Base-by-base conservation (phyloP, 1,140 invertebrate genomes). In the Druon quercuslanigerum region DNA sequence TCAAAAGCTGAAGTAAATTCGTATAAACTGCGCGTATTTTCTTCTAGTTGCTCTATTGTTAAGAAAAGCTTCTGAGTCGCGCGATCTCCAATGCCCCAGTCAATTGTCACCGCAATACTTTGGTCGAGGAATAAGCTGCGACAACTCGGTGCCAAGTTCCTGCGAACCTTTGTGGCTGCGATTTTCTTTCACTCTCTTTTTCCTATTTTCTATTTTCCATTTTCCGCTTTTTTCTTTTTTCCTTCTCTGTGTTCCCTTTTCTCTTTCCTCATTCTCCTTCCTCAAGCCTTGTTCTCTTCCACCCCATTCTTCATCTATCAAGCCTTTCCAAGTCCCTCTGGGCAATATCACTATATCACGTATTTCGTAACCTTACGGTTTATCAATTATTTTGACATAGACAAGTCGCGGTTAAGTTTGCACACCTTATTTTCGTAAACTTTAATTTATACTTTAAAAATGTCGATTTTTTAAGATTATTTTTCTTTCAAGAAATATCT, bases 271-370 rank as follows among this genome's bases (percentile, higher is more conserved):
- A 60, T 57, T 17, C 56, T 8, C 54, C 60, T 51, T 72, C 17
- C 50, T 33, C 19, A 13, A 33, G 20, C 11, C 40, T 17, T 52
- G 46, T 52, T 72, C 71, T n/a, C 50, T 54, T 40, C n/a, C 20
- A 73, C 33, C 56, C 50, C 40, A 66, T 66, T 66, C 40, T 74
- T 57, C 17, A 60, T 74, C 73, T 46, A 74, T 60, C 73, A 57
- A 60, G 25, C 25, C 40, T 74, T 16, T 60, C 56, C 73, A 20
- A 14, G 16, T 54, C 72, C 46, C 50, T 11, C 16, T 54, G 51
- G 50, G 52, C 72, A 54, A 52, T 51, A 33, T 20, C 25, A 60
- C 20, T 25, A 40, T 16, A 33, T 46, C 60, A 66, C 60, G 25
- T 66, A 66, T 66, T 66, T 66, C 33, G 14, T 33, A 14, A 33